These are phyloP conservation scores for Metallyticus violacea DNA, from an alignment of 2,888 invertebrate species.

Conservation along the genomic window DNA sequence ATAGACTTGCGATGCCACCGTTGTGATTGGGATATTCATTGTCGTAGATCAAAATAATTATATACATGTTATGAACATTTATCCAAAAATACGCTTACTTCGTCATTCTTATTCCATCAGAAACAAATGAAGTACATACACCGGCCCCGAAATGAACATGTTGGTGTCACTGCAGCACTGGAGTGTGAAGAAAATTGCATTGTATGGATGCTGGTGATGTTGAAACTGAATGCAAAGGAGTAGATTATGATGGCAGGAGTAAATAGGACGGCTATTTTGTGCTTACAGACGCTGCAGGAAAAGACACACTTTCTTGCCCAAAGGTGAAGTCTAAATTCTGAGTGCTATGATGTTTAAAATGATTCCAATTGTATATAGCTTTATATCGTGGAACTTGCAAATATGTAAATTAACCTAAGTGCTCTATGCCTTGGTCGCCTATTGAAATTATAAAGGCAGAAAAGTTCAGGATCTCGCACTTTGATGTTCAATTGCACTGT, in stretches of 20 bases:
- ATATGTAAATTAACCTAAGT: too few species aligned
- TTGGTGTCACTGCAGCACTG: neutral
- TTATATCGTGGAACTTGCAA: too few species aligned
- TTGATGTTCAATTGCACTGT: too few species aligned
- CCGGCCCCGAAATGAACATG: neutral
- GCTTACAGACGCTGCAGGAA: neutral
- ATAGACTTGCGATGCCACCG: conserved; percentile 28
- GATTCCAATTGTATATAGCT: too few species aligned
- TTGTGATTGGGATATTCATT: conserved; percentile 28
- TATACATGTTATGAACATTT: neutral
- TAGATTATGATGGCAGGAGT: neutral
- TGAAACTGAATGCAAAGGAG: neutral
- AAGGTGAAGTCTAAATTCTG: too few species aligned
- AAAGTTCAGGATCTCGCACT: too few species aligned
- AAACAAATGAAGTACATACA: neutral
- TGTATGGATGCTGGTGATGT: neutral
- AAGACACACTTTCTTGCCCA: neutral
- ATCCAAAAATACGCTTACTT: conserved; percentile 18
- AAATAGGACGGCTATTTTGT: neutral
- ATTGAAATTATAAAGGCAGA: too few species aligned
- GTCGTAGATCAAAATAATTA: neutral
- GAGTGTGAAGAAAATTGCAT: neutral
- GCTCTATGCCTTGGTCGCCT: too few species aligned
- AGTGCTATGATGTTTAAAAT: too few species aligned
- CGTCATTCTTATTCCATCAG: neutral